phyloP scores from a whole-genome alignment of 2,113 vertebrate species.

The Corythornis vintsioides region DNA sequence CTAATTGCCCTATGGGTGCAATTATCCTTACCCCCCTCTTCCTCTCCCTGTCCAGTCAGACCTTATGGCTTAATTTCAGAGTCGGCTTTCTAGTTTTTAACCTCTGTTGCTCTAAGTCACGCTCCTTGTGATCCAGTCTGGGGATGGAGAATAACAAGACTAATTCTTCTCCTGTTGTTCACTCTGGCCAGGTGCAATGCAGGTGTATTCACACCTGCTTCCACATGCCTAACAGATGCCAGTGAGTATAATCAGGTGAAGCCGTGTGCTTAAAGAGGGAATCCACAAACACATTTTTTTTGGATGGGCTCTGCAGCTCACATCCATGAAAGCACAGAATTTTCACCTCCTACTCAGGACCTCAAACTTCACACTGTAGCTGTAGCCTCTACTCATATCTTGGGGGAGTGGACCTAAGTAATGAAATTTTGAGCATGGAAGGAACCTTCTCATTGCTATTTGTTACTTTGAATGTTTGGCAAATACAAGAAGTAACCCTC shows the following conservation, averaged over 20 bases:
- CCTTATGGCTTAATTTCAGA: conserved; percentile 41
- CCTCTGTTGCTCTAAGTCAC: neutral
- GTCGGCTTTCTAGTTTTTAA: conserved; percentile 15
- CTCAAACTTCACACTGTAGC: neutral
- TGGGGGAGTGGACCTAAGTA: neutral
- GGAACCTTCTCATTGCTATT: neutral
- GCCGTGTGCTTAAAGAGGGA: neutral
- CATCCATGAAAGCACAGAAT: neutral
- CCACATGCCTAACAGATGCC: rapidly evolving
- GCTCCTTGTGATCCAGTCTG: neutral
- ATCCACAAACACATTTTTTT: rapidly evolving
- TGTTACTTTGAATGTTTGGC: neutral
- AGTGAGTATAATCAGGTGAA: neutral
- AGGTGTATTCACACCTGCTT: neutral
- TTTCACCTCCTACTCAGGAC: neutral
- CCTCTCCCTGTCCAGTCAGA: conserved; percentile 24
- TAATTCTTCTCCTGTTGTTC: neutral
- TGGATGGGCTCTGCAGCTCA: neutral
- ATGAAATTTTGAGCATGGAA: neutral
- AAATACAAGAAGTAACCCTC: neutral
- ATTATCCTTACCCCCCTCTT: conserved; percentile 24
- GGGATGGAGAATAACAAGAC: neutral
- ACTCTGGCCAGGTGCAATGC: neutral
- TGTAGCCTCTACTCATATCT: neutral
- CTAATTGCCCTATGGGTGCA: conserved; percentile 65